phyloP scores from a whole-genome alignment of 1,140 invertebrate genomes.

The Bombus superbus region DNA sequence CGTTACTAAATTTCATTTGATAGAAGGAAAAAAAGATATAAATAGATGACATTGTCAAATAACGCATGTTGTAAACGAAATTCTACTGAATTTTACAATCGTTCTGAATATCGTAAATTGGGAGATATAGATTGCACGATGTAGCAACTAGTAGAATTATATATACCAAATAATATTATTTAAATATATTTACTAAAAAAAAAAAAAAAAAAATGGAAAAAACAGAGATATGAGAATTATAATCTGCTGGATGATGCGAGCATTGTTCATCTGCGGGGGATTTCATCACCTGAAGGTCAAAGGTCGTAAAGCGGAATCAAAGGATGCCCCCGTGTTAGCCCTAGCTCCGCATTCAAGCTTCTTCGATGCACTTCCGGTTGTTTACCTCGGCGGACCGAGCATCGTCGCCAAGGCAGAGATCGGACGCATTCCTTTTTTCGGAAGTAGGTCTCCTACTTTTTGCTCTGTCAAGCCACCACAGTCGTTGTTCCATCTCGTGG shows the following conservation, averaged over 20 bases:
- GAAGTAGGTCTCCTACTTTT: slow-evolving; percentile 87
- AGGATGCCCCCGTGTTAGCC: slow-evolving; percentile 93
- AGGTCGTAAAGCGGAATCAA: slow-evolving; percentile 85
- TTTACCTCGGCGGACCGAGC: slow-evolving; percentile 91
- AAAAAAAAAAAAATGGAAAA: slow-evolving; percentile 41
- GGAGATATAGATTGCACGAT: background rate
- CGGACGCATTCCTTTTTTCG: slow-evolving; percentile 91
- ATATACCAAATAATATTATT: background rate
- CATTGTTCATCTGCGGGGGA: slow-evolving; percentile 90
- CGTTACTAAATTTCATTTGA: background rate
- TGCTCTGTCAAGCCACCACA: slow-evolving; percentile 26
- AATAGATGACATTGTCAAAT: background rate
- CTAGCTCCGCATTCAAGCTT: slow-evolving; percentile 95
- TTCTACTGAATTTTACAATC: background rate
- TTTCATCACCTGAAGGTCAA: slow-evolving; percentile 90
- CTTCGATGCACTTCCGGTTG: slow-evolving; percentile 93
- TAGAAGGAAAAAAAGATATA: background rate
- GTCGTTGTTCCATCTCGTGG: slow-evolving; percentile 1
- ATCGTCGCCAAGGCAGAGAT: slow-evolving; percentile 94
- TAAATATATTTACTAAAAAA: background rate
- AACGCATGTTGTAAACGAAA: background rate
- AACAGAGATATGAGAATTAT: slow-evolving; percentile 84
- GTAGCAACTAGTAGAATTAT: too few species aligned
- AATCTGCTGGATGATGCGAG: slow-evolving; percentile 87
- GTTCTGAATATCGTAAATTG: background rate